phyloP scores from a whole-genome alignment of 2,113 vertebrate genomes.

The Prochilodus magdalenae region DNA sequence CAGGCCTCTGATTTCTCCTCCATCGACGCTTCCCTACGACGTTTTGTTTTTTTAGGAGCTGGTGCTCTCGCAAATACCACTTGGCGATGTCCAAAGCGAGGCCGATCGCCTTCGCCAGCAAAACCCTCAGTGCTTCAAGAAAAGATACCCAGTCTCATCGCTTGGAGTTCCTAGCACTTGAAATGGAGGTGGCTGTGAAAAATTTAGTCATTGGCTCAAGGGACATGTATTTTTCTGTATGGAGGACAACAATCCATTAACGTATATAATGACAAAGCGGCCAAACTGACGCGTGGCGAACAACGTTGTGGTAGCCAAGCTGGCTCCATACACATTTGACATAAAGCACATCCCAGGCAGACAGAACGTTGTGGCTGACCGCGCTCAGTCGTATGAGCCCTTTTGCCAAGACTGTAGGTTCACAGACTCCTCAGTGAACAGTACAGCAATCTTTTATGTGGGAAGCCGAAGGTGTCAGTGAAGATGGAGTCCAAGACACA shows the following conservation, averaged over 20 bases:
- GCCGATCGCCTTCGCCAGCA: neutral
- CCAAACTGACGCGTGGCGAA: neutral
- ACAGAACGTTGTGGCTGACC: constrained; percentile 19
- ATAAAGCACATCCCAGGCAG: constrained; percentile 2
- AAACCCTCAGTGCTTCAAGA: constrained; percentile 21
- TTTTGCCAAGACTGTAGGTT: constrained; percentile 1
- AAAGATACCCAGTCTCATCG: neutral
- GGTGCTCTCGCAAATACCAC: constrained; percentile 25
- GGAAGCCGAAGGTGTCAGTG: constrained; percentile 19
- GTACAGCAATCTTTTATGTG: neutral
- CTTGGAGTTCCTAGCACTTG: constrained; percentile 16
- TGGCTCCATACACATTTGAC: constrained; percentile 13
- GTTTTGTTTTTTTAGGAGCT: neutral
- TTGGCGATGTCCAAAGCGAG: constrained; percentile 10
- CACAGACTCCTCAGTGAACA: neutral
- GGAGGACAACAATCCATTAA: constrained; percentile 6
- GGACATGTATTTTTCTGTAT: neutral
- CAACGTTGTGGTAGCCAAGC: constrained; percentile 21
- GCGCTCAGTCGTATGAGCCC: neutral
- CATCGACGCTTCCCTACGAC: neutral
- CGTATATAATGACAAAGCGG: constrained; percentile 11
- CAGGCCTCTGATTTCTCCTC: neutral
- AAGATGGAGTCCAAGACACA: neutral
- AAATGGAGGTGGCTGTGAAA: constrained; percentile 33
- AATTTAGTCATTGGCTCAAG: constrained; percentile 22